Percentiles rank a stretch among this genome's conserved stretches.
phyloP scores from a whole-genome alignment of 2,888 invertebrate genomes.

The Adelognathus sp. region DNA sequence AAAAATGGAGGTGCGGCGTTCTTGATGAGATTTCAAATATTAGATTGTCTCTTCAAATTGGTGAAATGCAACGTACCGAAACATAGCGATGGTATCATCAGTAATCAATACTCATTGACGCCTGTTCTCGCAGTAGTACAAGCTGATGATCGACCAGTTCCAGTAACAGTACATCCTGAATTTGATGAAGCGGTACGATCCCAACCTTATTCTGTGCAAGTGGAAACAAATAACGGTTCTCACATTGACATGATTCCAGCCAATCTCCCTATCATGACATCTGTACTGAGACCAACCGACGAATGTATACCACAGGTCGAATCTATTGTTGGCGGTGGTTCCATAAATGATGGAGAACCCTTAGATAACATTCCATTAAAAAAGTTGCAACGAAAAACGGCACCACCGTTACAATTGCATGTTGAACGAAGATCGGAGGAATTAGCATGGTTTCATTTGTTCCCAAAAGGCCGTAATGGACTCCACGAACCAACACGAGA shows the following conservation, averaged over 20 bases:
- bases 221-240: neutral
- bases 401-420: too few relatives aligned
- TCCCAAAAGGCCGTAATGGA: slow-evolving; percentile 66
- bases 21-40: slow-evolving; percentile 18
- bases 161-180: too few relatives aligned
- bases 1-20: slow-evolving; percentile 12
- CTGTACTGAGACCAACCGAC: slow-evolving; percentile 60
- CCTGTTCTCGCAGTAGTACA: neutral
- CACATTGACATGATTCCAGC: too few relatives aligned
- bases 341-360: too few relatives aligned
- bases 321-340: too few relatives aligned
- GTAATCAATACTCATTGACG: slow-evolving; percentile 11
- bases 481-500: slow-evolving; percentile 58
- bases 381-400: too few relatives aligned
- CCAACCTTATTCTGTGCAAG: too few relatives aligned
- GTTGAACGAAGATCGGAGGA: too few relatives aligned
- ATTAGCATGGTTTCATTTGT: slow-evolving; percentile 66
- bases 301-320: slow-evolving; percentile 52
- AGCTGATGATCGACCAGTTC: too few relatives aligned
- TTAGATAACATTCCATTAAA: too few relatives aligned
- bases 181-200: too few relatives aligned
- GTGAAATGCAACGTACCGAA: slow-evolving; percentile 23
- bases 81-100: neutral
- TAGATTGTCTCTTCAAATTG: neutral
- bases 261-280: slow-evolving; percentile 51